Evolutionary conservation across 2,113 vertebrate species (phyloP).

Genomic region (Serinus canaria): DNA sequence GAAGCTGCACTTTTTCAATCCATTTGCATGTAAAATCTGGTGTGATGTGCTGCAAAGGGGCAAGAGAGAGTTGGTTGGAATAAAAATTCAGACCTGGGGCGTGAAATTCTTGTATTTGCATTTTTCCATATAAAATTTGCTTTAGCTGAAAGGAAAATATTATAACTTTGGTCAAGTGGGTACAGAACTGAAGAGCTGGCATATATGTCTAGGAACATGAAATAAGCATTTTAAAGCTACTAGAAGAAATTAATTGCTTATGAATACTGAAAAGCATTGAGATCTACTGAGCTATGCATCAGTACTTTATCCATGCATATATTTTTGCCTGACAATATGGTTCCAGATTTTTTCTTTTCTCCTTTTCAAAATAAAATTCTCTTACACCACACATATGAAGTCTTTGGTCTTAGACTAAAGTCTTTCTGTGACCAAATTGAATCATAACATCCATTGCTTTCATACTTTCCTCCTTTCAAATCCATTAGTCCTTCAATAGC

Average conservation of each 20-base stretch:
- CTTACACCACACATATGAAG: background rate
- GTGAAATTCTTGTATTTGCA: background rate
- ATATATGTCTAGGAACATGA: background rate
- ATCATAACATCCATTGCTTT: background rate
- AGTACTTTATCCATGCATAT: background rate
- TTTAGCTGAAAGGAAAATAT: background rate
- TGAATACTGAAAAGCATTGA: background rate
- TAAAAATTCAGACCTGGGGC: background rate
- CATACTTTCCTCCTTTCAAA: background rate
- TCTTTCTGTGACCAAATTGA: background rate
- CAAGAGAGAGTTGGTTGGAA: background rate
- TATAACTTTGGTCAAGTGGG: background rate
- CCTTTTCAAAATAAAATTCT: background rate
- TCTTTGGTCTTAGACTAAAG: background rate
- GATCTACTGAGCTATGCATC: background rate
- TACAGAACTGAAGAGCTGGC: background rate
- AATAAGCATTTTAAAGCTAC: background rate
- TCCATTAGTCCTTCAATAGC: background rate
- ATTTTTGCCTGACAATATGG: background rate
- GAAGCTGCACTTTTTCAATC: background rate
- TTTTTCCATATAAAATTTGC: background rate
- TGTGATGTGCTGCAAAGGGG: background rate
- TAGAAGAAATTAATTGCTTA: background rate
- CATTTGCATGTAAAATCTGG: conserved; percentile 29
- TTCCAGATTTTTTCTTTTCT: background rate